Evolutionary conservation across 2,797 vertebrate genomes (phyloP).

Genomic region (Eulemur rubriventer): DNA sequence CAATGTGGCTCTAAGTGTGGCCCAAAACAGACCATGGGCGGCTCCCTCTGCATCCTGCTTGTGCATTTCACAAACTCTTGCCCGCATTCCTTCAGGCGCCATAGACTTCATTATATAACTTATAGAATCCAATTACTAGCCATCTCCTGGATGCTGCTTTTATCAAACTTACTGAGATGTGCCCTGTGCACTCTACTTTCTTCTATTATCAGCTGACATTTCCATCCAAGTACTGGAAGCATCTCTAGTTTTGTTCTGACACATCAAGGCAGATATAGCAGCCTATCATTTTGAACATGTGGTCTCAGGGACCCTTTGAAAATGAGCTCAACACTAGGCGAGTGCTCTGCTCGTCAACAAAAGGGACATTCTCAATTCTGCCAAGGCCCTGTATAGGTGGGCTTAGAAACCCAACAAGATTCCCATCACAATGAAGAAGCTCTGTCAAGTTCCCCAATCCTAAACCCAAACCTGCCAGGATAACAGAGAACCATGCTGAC

Average conservation of each 20-base stretch:
- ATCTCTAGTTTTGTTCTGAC: conserved; percentile 43
- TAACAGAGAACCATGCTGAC: not conserved
- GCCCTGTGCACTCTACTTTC: conserved; percentile 52
- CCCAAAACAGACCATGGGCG: not conserved
- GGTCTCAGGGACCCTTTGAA: conserved; percentile 52
- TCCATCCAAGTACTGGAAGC: conserved; percentile 50
- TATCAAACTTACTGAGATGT: conserved; percentile 18
- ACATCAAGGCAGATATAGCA: conserved; percentile 34
- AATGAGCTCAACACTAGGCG: not conserved
- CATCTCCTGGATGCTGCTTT: not conserved
- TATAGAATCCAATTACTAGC: conserved; percentile 48
- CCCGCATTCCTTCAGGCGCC: conserved; percentile 9
- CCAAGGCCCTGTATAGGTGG: not conserved
- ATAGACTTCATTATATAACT: conserved; percentile 26
- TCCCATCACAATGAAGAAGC: not conserved
- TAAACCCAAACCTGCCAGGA: not conserved
- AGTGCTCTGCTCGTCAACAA: not conserved
- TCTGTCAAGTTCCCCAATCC: not conserved
- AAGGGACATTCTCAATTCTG: not conserved
- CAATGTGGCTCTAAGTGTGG: not conserved
- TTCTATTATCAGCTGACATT: conserved; percentile 62
- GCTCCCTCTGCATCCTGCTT: not conserved
- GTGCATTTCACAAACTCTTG: conserved; percentile 1
- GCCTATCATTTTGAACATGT: conserved; percentile 48
- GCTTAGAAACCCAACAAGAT: not conserved